These are phyloP conservation scores for Chymomyza costata DNA, from an alignment of 1,140 invertebrate species.

Conservation along the genomic window DNA sequence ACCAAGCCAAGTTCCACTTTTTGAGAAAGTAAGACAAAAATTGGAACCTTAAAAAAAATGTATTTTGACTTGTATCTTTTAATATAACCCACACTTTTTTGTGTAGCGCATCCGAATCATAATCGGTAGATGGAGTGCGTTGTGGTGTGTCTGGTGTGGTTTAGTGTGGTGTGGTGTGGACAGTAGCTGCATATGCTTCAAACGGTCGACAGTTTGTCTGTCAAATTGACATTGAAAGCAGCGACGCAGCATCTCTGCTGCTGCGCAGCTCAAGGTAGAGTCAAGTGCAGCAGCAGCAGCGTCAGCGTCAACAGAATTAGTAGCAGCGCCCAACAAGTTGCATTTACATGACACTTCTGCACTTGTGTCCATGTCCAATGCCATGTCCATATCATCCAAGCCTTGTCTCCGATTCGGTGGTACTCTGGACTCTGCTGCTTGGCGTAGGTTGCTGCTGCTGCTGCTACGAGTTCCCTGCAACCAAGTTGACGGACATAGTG, in stretches of 20 bases:
- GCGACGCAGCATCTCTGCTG: conserved; percentile 24
- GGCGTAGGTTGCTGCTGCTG: conserved; percentile 51
- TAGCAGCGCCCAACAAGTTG: conserved; percentile 54
- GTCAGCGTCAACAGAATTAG: conserved; percentile 11
- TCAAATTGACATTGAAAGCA: conserved; percentile 69
- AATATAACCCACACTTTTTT: background rate
- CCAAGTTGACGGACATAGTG: conserved; percentile 24
- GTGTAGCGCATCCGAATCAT: conserved; percentile 48
- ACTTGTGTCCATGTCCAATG: too few species aligned
- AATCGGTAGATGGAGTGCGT: conserved; percentile 55
- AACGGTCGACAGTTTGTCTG: conserved; percentile 73
- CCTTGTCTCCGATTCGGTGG: background rate
- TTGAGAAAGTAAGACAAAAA: too few species aligned
- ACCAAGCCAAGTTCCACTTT: too few species aligned
- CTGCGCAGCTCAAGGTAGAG: conserved; percentile 11
- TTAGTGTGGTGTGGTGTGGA: conserved; percentile 30
- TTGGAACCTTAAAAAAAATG: too few species aligned
- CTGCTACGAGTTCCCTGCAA: too few species aligned
- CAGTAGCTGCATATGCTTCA: conserved; percentile 70
- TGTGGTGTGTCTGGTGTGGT: too few species aligned
- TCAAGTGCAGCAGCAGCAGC: conserved; percentile 35
- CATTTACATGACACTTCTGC: conserved; percentile 54
- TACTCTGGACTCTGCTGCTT: too few species aligned
- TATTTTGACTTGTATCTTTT: too few species aligned
- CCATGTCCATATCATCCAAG: conserved; percentile 4